These are phyloP conservation scores for Vireo griseus DNA, from an alignment of 2,797 vertebrate species.

Conservation along the genomic window DNA sequence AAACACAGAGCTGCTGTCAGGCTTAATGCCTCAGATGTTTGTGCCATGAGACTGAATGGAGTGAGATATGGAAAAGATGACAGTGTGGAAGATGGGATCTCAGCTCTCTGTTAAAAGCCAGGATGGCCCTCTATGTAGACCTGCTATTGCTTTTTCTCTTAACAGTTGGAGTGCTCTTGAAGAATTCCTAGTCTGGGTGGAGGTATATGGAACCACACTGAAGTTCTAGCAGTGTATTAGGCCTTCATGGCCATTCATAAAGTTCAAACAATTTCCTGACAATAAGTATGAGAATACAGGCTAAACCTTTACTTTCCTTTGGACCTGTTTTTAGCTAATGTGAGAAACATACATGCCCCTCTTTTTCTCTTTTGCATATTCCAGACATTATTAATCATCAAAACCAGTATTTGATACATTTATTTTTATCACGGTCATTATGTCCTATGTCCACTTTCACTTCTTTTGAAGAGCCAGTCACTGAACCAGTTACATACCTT, in stretches of 20 bases:
- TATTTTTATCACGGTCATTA: background rate
- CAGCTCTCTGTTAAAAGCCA: background rate
- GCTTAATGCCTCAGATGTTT: background rate
- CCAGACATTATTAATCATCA: background rate
- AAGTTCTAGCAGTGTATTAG: background rate
- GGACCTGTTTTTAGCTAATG: background rate
- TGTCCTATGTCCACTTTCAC: background rate
- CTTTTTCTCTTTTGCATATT: background rate
- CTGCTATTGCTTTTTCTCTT: background rate
- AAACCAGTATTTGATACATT: background rate
- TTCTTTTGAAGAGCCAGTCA: conserved; percentile 36
- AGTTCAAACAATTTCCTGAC: background rate
- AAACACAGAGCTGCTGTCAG: background rate
- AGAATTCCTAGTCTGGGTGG: background rate
- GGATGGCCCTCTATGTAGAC: background rate
- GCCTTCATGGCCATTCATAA: background rate
- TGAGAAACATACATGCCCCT: background rate
- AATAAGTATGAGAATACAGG: background rate
- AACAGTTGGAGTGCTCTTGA: background rate
- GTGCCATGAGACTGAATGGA: background rate
- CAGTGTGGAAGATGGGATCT: background rate
- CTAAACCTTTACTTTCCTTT: background rate
- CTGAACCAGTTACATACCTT: conserved; percentile 42
- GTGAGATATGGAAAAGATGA: background rate
- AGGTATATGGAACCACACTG: background rate